A percentile compares a stretch with the other conserved stretches of the same genome.
Conservation (phyloP, 2,888 invertebrate genomes). For the Drosophila lutescens region DNA sequence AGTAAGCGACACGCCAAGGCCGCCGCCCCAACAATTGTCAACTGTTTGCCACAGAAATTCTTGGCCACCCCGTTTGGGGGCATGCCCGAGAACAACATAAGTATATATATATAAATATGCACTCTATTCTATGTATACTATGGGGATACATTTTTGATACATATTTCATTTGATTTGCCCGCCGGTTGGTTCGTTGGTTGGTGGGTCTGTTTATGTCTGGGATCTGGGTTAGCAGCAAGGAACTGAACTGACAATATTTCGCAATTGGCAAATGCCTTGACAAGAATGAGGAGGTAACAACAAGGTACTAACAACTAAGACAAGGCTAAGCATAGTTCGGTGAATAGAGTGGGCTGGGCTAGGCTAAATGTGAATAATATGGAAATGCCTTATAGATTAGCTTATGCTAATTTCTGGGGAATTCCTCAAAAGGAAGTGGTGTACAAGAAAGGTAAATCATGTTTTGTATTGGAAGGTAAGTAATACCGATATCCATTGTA, state of each 20-base stretch:
- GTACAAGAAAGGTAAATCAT: no score
- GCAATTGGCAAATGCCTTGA: slow-evolving; percentile 35
- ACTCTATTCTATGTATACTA: slow-evolving; percentile 29
- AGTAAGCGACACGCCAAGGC: slow-evolving; percentile 59
- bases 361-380: slow-evolving; percentile 26
- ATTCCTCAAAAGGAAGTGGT: background rate
- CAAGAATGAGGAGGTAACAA: slow-evolving; percentile 19
- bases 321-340: slow-evolving; percentile 25
- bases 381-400: slow-evolving; percentile 19
- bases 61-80: slow-evolving; percentile 35
- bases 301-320: slow-evolving; percentile 14
- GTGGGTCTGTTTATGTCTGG: slow-evolving; percentile 17
- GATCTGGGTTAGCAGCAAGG: slow-evolving; percentile 50
- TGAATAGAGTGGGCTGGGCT: slow-evolving; percentile 14
- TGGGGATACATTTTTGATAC: slow-evolving; percentile 34
- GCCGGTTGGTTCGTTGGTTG: background rate
- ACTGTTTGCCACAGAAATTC: slow-evolving; percentile 66
- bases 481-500: background rate
- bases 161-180: slow-evolving; percentile 49
- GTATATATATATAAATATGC: slow-evolving; percentile 17
- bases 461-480: background rate
- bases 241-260: slow-evolving; percentile 50
- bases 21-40: slow-evolving; percentile 70
- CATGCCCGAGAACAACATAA: slow-evolving; percentile 5
- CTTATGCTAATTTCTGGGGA: slow-evolving; percentile 3